Evolutionary conservation across 2,888 invertebrate genomes (phyloP).

Genomic region (Diaphora mendica): DNA sequence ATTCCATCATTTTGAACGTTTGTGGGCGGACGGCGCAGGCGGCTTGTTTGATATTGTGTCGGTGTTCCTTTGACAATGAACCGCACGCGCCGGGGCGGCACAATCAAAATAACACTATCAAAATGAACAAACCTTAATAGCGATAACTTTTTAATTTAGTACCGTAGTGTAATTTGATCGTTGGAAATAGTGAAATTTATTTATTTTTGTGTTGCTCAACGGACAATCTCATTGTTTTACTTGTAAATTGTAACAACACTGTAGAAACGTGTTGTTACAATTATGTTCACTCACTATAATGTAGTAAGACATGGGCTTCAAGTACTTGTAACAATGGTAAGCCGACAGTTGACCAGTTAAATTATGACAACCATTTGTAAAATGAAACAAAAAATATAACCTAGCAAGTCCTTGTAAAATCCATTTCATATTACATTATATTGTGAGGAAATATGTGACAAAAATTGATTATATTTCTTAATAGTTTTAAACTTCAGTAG

Average conservation of each 20-base stretch:
- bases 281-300: neutral
- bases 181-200: conserved; percentile 30
- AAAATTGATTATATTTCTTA: neutral
- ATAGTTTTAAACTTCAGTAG: neutral
- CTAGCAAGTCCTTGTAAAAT: neutral
- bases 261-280: conserved; percentile 4
- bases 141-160: conserved; percentile 39
- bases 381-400: neutral
- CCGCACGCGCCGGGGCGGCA: no score
- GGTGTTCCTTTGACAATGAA: no score
- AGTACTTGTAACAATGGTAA: neutral
- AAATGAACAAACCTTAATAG: no score
- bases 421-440: neutral
- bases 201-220: conserved; percentile 56
- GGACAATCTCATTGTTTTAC: conserved; percentile 51
- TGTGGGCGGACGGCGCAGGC: no score
- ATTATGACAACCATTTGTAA: neutral
- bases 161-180: conserved; percentile 40
- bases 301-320: neutral
- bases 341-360: neutral
- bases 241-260: conserved; percentile 35
- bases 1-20: no score
- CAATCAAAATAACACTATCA: no score
- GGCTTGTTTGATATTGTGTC: no score
- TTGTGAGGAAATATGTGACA: neutral